Evolutionary conservation across 2,113 vertebrate genomes (phyloP).

Genomic region (Motacilla alba): DNA sequence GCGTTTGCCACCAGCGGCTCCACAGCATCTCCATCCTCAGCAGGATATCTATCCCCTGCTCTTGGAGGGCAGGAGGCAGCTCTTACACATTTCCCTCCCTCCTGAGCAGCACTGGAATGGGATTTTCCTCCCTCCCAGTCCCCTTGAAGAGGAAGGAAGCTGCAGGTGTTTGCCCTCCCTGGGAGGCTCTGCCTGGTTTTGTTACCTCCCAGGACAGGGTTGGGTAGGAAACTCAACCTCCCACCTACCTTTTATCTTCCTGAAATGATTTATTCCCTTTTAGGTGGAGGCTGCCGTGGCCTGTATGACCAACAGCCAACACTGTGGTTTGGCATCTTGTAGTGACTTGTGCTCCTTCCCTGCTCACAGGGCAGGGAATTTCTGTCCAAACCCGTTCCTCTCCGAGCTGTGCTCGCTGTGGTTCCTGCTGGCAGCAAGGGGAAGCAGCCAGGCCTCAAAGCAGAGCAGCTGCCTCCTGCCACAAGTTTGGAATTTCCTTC

Average conservation of each 20-base stretch:
- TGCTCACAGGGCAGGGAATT: neutral
- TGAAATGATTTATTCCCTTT: neutral
- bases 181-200: neutral
- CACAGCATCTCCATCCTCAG: neutral
- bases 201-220: neutral
- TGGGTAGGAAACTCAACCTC: neutral
- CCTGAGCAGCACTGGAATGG: neutral
- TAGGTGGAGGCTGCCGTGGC: neutral
- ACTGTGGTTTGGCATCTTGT: neutral
- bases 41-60: neutral
- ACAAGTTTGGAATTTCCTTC: neutral
- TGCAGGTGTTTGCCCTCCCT: neutral
- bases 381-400: neutral
- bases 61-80: neutral
- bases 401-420: accelerated
- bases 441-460: neutral
- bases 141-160: neutral
- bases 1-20: neutral
- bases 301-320: neutral
- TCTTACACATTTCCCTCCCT: accelerated
- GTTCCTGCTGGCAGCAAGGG: neutral
- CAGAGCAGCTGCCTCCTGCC: neutral
- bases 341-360: neutral
- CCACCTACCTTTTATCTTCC: neutral
- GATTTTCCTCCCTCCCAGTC: neutral